Evolutionary conservation across 2,797 vertebrate genomes (phyloP).

Genomic region (Siniperca obscura): DNA sequence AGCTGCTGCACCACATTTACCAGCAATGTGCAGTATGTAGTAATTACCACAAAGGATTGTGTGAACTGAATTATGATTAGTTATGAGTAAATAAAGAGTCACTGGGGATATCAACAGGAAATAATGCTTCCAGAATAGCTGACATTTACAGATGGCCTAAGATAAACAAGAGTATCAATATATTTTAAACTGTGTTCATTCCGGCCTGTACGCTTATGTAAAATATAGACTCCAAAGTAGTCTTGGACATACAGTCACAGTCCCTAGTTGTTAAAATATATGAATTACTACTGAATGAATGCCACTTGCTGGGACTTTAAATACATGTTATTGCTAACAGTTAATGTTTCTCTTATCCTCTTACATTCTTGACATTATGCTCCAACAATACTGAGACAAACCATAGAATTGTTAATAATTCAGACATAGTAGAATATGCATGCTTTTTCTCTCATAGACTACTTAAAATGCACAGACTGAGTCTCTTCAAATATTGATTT

Average conservation of each 20-base stretch:
- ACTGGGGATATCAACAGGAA: conserved; percentile 61
- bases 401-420: conserved; percentile 87
- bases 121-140: conserved; percentile 50
- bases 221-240: conserved; percentile 9
- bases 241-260: conserved; percentile 11
- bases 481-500: conserved; percentile 94
- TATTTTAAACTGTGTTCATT: conserved; percentile 31
- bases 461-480: conserved; percentile 89
- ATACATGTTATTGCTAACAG: conserved; percentile 2
- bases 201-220: not conserved
- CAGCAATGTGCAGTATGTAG: conserved; percentile 66
- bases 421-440: conserved; percentile 78
- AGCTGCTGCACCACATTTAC: conserved; percentile 63
- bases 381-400: conserved; percentile 55
- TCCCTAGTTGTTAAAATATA: conserved; percentile 5
- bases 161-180: conserved; percentile 29
- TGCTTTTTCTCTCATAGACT: conserved; percentile 80
- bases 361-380: conserved; percentile 37
- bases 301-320: conserved; percentile 11
- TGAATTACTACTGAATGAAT: conserved; percentile 6
- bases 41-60: conserved; percentile 73
- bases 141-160: conserved; percentile 44
- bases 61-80: conserved; percentile 81
- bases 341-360: conserved; percentile 41
- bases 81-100: conserved; percentile 75